These are phyloP conservation scores for Sphenodon punctatus DNA, from an alignment of 2,797 vertebrate genomes.

Conservation along the genomic window DNA sequence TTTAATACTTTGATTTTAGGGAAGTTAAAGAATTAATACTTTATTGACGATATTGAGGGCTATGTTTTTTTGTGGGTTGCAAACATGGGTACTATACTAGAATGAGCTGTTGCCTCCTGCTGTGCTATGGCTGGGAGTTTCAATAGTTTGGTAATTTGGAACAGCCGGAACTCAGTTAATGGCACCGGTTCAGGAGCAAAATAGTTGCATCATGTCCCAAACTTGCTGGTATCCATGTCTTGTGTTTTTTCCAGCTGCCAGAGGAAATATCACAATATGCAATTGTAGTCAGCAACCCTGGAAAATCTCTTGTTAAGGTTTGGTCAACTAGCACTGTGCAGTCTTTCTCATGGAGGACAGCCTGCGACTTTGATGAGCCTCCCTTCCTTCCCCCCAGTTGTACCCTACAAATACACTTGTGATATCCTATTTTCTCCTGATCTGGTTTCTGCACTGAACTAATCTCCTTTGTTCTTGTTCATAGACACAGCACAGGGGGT, in stretches of 20 bases:
- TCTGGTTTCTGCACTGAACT: neutral
- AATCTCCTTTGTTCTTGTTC: no score
- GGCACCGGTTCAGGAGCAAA: neutral
- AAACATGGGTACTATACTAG: no score
- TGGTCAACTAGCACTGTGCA: neutral
- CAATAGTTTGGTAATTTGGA: neutral
- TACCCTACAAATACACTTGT: neutral
- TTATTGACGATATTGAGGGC: no score
- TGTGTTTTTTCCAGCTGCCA: slow-evolving; percentile 4
- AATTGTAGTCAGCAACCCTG: neutral
- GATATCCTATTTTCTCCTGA: no score
- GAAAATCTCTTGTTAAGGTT: neutral
- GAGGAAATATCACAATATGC: neutral
- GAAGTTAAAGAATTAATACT: no score
- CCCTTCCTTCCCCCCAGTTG: neutral
- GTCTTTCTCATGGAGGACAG: neutral
- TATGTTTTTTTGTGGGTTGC: no score
- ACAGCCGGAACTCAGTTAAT: neutral
- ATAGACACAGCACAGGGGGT: neutral
- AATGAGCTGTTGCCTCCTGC: neutral
- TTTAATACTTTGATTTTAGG: no score
- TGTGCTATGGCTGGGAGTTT: neutral
- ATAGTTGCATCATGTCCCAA: neutral
- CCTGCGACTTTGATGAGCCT: neutral
- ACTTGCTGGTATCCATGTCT: slow-evolving; percentile 4